Evolutionary conservation across 2,888 invertebrate genomes (phyloP), one percentile per base, ranked within the genome.

Genomic region (Oeneis ivallda): DNA sequence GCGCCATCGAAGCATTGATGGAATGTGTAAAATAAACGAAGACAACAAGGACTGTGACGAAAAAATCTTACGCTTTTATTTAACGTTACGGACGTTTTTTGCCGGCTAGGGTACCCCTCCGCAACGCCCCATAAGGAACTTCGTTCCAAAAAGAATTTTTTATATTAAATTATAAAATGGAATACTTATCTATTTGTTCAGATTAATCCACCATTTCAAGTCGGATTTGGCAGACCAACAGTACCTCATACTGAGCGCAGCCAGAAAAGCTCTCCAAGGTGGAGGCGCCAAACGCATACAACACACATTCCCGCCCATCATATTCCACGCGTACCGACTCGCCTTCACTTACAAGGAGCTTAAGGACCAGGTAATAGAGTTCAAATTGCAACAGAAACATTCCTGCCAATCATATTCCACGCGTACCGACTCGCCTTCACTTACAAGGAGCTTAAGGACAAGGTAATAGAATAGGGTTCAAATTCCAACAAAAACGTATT

Each of bases 271-370:
- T 75, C 94, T 99, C 73, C 96, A 96, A 52, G 93, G 94, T n/a
- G 99, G 99, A 19, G 99, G 99, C 0, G 95, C 96, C 10, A 93
- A 95, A 65, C 93, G 99, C 68, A 96, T 99, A 60, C 96, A 96
- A 72, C 97, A 96, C 85, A 97, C 98, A 0, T 93, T 99, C 74
- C 99, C 99, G 19, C 98, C 99, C 0, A 93, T 99, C 41, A 94
- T 99, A 62, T 99, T 99, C 89, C 96, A 98, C 83, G 98, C 98
- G 0, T 99, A 97, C 83, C 94, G 96, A 62, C 92, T 99, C 54
- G 97, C 98, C 0, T 96, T 95, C 82, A 94, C 95, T 63, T 99
- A 98, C 80, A 95, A 95, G 81, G 93, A 94, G 13, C 92, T 96
- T 15, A 93, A 94, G 67, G 94, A 96, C 10, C 94, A 97, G 93